Evolutionary conservation across 2,888 invertebrate species (phyloP).

Genomic region (Melinopterus prodromus): DNA sequence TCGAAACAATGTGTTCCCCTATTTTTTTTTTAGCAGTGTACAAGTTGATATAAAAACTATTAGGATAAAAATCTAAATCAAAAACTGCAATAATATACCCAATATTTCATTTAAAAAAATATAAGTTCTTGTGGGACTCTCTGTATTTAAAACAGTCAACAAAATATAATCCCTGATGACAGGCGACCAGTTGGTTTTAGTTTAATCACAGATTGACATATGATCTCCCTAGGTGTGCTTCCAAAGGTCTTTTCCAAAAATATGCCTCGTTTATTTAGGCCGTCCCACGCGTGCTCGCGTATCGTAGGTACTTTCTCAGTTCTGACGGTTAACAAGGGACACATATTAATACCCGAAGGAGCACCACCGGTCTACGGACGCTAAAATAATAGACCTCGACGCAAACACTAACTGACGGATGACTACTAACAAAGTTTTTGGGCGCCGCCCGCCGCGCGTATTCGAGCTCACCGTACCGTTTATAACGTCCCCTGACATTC

Average conservation of each 20-base stretch:
- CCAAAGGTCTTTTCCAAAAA: background rate
- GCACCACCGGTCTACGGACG: background rate
- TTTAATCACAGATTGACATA: background rate
- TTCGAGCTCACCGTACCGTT: background rate
- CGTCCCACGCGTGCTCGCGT: background rate
- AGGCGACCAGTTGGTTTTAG: background rate
- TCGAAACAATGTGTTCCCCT: no score
- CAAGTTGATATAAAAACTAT: no score
- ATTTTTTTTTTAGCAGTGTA: no score
- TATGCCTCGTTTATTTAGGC: background rate
- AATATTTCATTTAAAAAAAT: no score
- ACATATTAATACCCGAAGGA: background rate
- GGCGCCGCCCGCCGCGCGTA: background rate
- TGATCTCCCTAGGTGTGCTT: background rate
- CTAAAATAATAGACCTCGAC: background rate
- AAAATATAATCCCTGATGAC: no score
- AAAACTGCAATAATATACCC: no score
- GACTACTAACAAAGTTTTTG: background rate
- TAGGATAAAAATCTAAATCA: no score
- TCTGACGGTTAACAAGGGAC: background rate
- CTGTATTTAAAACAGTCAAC: no score
- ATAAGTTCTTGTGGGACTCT: no score
- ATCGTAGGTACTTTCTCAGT: background rate
- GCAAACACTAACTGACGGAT: background rate
- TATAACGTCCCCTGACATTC: background rate